Evolutionary conservation across 2,888 invertebrate genomes (phyloP), one percentile per base, ranked within the genome.

Genomic region (Ichneumoninae sp.): DNA sequence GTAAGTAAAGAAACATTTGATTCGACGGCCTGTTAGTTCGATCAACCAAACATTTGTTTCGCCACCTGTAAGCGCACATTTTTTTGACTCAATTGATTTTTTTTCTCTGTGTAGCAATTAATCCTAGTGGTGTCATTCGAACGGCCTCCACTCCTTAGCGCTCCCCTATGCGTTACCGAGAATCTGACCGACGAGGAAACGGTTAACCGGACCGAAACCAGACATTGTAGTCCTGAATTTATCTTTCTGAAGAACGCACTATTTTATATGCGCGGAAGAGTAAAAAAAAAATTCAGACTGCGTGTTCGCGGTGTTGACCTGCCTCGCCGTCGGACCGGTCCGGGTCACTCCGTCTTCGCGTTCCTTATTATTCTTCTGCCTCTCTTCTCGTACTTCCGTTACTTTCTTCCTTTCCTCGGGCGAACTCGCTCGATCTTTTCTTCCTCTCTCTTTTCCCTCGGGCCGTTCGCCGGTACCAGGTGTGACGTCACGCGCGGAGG

Each of bases 401-500:
- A 70, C 40, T 74, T 69, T 69, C 70, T 52, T 83, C 60, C 63
- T 30, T 57, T 3, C 65, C 82, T 44, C 65, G 10, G 30, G 71
- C 10, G 30, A 54, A 44, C 54, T 75, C 40, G 26, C 65, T 52
- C 71, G 54, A 65, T 57, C 71, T 65, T 52, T 78, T 73, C 54
- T 76, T 80, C 75, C 52, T 71, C 69, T 66, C 78, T 73, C 75
- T 69, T 75, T 83, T 83, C 79, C 83, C 63, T 79, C 33, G 57
- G 68, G 69, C 65, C 74, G 0, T 57, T 73, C 65, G 44, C 81
- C 85, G 74, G 83, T 70, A 71, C 77, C 74, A 77, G 74, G 70
- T 83, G 83, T 88, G 88, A 87, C 86, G 85, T 88, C 88, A 88
- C 77, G 66, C 66, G 85, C 76, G 84, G 83, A 86, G 88, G 87